Conservation (phyloP, 1,140 invertebrate genomes). For the Catajapyx aquilonaris region DNA sequence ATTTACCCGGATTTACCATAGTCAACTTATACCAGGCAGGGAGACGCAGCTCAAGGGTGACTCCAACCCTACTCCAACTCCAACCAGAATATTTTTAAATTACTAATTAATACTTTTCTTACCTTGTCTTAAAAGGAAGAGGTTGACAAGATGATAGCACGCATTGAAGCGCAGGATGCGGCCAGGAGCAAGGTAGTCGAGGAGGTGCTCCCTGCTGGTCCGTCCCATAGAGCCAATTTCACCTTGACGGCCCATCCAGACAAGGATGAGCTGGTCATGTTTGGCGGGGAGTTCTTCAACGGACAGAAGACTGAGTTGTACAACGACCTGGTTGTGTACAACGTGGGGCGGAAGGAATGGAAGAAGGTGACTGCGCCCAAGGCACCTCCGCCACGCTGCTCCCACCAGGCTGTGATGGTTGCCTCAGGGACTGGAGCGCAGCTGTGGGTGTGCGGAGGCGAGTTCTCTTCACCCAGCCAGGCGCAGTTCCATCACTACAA, state of each 20-base stretch:
- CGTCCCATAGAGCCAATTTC: conserved; percentile 57
- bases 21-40: no score
- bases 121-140: conserved; percentile 42
- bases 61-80: no score
- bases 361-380: conserved; percentile 50
- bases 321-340: conserved; percentile 68
- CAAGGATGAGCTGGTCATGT: conserved; percentile 72
- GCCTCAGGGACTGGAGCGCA: conserved; percentile 52
- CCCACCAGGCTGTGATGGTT: conserved; percentile 60
- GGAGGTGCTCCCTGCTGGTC: conserved; percentile 34
- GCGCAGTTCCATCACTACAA: conserved; percentile 86
- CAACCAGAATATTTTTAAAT: no score
- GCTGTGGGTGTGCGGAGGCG: conserved; percentile 67
- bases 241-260: conserved; percentile 58
- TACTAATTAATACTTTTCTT: no score
- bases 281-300: conserved; percentile 83
- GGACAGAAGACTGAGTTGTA: conserved; percentile 69
- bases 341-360: conserved; percentile 62
- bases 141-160: conserved; percentile 57
- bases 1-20: no score
- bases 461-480: conserved; percentile 73
- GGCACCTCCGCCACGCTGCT: conserved; percentile 62
- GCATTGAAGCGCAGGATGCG: conserved; percentile 60
- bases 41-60: no score
- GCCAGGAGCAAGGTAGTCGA: conserved; percentile 45